phyloP scores from a whole-genome alignment of 2,888 invertebrate species.

The Mesopsocus fuscifrons region DNA sequence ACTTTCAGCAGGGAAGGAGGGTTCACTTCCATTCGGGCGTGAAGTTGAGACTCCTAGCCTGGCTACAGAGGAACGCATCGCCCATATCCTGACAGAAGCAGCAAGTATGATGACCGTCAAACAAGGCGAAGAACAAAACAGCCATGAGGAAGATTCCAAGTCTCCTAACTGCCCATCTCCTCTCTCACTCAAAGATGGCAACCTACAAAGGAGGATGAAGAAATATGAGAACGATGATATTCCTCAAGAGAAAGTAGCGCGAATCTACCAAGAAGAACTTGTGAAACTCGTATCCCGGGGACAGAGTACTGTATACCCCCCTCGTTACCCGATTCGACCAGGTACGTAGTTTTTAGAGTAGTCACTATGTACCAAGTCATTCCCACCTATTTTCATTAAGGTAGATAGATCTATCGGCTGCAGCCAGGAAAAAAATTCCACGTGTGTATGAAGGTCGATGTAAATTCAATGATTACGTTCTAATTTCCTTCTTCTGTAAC shows the following conservation, averaged over 20 bases:
- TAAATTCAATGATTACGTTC: no score
- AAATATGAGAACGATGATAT: slow-evolving; percentile 88
- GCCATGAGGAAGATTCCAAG: slow-evolving; percentile 4
- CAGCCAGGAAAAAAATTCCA: no score
- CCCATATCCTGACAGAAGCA: slow-evolving; percentile 84
- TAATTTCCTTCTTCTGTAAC: no score
- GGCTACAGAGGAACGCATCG: slow-evolving; percentile 72
- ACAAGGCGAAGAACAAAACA: slow-evolving; percentile 19
- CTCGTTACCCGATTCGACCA: slow-evolving; percentile 1
- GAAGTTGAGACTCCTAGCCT: slow-evolving; percentile 21
- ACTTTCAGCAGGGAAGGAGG: slow-evolving; percentile 19
- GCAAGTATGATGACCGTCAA: slow-evolving; percentile 52
- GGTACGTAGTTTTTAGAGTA: background rate
- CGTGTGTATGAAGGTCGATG: no score
- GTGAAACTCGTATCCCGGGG: slow-evolving; percentile 76
- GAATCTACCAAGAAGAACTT: slow-evolving; percentile 88
- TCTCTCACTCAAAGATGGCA: slow-evolving; percentile 47
- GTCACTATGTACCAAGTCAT: slow-evolving; percentile 19
- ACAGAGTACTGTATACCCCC: slow-evolving; percentile 1
- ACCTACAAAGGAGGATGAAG: slow-evolving; percentile 55
- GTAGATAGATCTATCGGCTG: no score
- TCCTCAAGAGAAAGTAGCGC: slow-evolving; percentile 86
- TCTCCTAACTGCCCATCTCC: slow-evolving; percentile 59
- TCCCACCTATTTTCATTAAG: no score
- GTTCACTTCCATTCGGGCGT: slow-evolving; percentile 59